Percentiles rank a stretch among this genome's conserved stretches.
Conservation (phyloP, 2,113 vertebrate species). For the Ceratotherium simum region DNA sequence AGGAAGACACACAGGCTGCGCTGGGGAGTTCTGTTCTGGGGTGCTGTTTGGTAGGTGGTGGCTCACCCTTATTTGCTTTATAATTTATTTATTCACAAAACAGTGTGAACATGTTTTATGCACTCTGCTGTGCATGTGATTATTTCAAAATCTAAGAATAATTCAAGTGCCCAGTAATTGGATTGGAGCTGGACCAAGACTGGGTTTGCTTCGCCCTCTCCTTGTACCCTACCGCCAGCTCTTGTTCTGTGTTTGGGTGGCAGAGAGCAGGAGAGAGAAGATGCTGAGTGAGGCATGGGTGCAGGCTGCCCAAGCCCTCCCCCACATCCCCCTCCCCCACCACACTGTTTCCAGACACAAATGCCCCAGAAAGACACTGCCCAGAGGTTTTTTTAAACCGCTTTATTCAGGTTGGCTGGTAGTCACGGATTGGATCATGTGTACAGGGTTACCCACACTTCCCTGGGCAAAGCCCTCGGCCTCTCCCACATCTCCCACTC, state of each 20-base stretch:
- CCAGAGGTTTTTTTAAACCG: constrained; percentile 74
- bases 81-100: neutral
- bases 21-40: neutral
- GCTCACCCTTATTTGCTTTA: neutral
- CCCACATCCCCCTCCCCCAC: fast-evolving
- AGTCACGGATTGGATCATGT: constrained; percentile 66
- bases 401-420: constrained; percentile 88
- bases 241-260: neutral
- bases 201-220: neutral
- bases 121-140: neutral
- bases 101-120: neutral
- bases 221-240: neutral
- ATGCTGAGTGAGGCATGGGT: neutral
- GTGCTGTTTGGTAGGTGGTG: neutral
- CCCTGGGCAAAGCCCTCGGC: constrained; percentile 41
- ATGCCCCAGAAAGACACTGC: neutral
- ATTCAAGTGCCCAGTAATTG: neutral
- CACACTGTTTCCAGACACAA: neutral
- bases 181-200: neutral
- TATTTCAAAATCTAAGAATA: constrained; percentile 1
- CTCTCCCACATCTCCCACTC: neutral
- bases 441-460: constrained; percentile 23
- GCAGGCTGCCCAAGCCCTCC: neutral
- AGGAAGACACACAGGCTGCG: fast-evolving
- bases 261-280: neutral